A percentile compares a stretch with the other conserved stretches of the same genome.
Evolutionary conservation across 2,797 vertebrate genomes (phyloP).

Genomic region (Anguilla obscura): DNA sequence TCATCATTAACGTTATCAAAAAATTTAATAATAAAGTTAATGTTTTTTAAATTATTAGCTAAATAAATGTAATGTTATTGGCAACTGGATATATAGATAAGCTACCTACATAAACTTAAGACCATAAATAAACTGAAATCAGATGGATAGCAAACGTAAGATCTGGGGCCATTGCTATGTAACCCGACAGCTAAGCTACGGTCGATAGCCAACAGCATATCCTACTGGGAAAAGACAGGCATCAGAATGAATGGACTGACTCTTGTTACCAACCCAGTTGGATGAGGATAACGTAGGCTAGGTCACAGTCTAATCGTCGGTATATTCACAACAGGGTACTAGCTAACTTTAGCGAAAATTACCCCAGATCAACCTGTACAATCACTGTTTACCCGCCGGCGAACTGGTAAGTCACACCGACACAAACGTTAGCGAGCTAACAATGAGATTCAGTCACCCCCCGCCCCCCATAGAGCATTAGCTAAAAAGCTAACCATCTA

Average conservation of each 20-base stretch:
- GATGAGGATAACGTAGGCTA: neutral
- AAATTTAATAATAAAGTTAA: neutral
- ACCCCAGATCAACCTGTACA: neutral
- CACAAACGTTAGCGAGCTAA: neutral
- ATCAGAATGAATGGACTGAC: constrained; percentile 14
- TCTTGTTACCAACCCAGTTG: neutral
- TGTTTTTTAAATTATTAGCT: neutral
- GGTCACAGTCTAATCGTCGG: neutral
- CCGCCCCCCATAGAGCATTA: neutral
- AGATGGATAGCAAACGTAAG: neutral
- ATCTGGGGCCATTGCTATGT: neutral
- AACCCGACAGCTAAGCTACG: neutral
- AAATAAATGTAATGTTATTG: neutral
- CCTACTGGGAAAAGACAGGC: neutral
- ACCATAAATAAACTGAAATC: neutral
- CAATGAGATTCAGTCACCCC: neutral
- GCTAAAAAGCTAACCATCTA: neutral
- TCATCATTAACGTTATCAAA: neutral
- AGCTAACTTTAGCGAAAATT: neutral
- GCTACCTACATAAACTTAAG: neutral
- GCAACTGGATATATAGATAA: neutral
- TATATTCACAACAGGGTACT: neutral
- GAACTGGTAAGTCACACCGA: neutral
- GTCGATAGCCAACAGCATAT: neutral
- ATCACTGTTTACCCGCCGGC: neutral